Conservation (phyloP, 2,113 vertebrate species). For the human region DNA sequence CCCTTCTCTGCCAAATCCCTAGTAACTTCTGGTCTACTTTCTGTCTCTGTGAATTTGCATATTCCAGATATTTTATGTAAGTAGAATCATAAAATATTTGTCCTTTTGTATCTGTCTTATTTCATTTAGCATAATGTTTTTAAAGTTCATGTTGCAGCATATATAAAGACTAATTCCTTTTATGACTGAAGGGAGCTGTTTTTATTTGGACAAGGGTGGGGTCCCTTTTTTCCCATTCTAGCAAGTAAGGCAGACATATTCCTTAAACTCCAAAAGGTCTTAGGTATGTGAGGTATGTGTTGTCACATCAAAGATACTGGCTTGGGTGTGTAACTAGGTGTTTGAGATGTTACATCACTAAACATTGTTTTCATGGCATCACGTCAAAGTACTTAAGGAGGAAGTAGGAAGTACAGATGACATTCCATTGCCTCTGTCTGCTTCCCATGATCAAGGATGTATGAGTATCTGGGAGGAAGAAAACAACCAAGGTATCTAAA, state of each 20-base stretch:
- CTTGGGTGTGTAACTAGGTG: neutral
- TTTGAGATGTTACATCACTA: neutral
- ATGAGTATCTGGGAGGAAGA: neutral
- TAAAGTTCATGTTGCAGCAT: neutral
- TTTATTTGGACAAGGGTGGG: neutral
- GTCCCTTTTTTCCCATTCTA: neutral
- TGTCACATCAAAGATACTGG: neutral
- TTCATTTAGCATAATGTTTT: neutral
- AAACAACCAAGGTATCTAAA: neutral
- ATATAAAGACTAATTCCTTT: neutral
- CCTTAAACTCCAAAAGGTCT: neutral
- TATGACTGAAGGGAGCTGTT: neutral
- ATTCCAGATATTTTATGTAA: neutral
- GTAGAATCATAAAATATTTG: neutral
- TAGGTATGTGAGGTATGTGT: neutral
- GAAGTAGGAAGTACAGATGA: conserved; percentile 26
- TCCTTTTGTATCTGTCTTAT: neutral
- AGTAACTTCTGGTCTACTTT: neutral
- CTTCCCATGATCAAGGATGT: neutral
- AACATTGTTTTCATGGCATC: conserved; percentile 32
- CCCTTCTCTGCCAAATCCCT: neutral
- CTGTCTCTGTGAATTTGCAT: neutral
- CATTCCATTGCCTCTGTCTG: conserved; percentile 26
- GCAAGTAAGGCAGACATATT: neutral
- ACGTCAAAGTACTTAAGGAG: neutral